Conservation (phyloP, 2,797 vertebrate genomes). For the Mastacembelus armatus region DNA sequence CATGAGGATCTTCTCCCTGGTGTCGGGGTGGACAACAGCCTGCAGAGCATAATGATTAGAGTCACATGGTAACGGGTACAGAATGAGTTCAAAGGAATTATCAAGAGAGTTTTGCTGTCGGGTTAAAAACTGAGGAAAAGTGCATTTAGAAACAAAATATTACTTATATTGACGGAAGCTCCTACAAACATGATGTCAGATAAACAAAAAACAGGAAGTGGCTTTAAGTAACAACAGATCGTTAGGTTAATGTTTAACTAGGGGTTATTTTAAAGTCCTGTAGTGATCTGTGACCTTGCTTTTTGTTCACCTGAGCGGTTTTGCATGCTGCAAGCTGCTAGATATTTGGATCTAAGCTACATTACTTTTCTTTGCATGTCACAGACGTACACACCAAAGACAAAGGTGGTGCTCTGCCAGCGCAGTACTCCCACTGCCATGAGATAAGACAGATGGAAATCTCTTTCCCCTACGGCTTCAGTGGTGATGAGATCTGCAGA, state of each 20-base stretch:
- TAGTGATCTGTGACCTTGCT: too few relatives aligned
- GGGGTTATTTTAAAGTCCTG: too few relatives aligned
- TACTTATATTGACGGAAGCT: not conserved
- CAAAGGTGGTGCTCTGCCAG: not conserved
- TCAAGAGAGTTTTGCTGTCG: not conserved
- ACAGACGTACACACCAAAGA: not conserved
- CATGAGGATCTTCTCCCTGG: conserved; percentile 95
- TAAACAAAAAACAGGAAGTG: not conserved
- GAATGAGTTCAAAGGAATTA: conserved; percentile 3
- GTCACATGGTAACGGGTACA: conserved; percentile 41
- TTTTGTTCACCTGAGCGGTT: too few relatives aligned
- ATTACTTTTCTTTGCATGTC: too few relatives aligned
- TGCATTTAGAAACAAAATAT: not conserved
- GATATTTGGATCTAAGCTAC: too few relatives aligned
- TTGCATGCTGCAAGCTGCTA: not conserved
- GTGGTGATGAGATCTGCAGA: conserved; percentile 6
- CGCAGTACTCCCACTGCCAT: not conserved
- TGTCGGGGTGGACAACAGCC: conserved; percentile 96
- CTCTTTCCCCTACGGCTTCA: conserved; percentile 12
- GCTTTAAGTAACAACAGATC: too few relatives aligned
- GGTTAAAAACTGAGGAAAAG: not conserved
- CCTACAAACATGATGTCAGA: not conserved
- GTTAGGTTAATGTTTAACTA: too few relatives aligned
- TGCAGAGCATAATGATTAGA: conserved; percentile 61
- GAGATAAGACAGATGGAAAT: conserved; percentile 31